A percentile compares a stretch with the other conserved stretches of the same genome.
These are phyloP conservation scores for Drosophila kohkoa DNA, from an alignment of 1,140 invertebrate species.

Conservation along the genomic window DNA sequence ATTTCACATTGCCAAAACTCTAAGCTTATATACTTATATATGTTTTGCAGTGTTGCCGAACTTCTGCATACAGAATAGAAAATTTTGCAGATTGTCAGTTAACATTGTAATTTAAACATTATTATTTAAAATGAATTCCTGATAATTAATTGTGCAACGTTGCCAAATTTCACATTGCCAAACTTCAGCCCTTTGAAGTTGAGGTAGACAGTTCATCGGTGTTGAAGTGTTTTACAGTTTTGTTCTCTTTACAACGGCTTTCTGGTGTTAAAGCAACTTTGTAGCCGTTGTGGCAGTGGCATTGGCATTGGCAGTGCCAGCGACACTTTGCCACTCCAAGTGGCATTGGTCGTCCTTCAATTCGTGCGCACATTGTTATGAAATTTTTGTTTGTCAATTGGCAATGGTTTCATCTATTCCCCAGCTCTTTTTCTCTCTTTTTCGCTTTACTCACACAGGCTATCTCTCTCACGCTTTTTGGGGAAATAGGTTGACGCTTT, in stretches of 20 bases:
- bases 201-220: background rate
- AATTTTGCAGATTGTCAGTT: no score
- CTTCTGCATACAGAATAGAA: no score
- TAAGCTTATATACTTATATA: no score
- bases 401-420: conserved; percentile 17
- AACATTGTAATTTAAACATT: no score
- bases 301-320: background rate
- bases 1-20: no score
- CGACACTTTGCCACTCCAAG: conserved; percentile 24
- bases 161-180: conserved; percentile 41
- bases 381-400: conserved; percentile 48
- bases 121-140: no score
- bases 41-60: background rate
- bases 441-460: background rate
- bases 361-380: conserved; percentile 38
- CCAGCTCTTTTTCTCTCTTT: background rate
- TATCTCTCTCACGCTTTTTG: background rate
- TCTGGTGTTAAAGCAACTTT: conserved; percentile 32
- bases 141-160: background rate
- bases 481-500: conserved; percentile 13
- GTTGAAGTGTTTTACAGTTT: conserved; percentile 12
- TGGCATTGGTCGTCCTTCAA: conserved; percentile 30
- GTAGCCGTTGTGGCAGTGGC: conserved; percentile 11
- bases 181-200: conserved; percentile 25
- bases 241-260: conserved; percentile 2